phyloP scores from a whole-genome alignment of 2,888 invertebrate genomes.

The Beris morrisii region DNA sequence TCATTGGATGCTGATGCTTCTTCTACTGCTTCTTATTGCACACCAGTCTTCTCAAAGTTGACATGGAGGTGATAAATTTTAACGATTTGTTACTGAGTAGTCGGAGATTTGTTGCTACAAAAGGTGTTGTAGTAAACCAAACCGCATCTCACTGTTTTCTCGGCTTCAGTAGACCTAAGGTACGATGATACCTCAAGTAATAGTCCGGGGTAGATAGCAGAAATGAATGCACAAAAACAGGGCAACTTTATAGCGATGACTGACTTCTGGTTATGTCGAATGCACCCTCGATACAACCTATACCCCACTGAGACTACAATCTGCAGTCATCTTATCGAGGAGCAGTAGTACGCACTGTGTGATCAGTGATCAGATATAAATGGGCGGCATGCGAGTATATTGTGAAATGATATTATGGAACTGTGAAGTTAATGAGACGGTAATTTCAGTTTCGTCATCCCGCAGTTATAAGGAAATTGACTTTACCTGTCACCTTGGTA shows the following conservation, averaged over 20 bases:
- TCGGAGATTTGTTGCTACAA: constrained; percentile 29
- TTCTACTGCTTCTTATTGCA: neutral
- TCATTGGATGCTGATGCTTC: constrained; percentile 5
- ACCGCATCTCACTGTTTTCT: constrained; percentile 23
- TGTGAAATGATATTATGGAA: constrained; percentile 5
- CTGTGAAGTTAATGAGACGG: constrained; percentile 31
- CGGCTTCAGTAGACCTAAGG: too few relatives aligned
- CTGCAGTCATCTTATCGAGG: too few relatives aligned
- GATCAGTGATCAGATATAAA: too few relatives aligned
- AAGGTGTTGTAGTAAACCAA: constrained; percentile 19
- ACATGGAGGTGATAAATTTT: constrained; percentile 32
- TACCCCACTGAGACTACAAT: too few relatives aligned
- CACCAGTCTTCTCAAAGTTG: constrained; percentile 21
- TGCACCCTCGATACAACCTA: too few relatives aligned
- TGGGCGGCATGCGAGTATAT: too few relatives aligned
- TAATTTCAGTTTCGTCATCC: constrained; percentile 20
- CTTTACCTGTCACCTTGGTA: constrained; percentile 31
- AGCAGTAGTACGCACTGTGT: too few relatives aligned
- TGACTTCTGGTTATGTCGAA: too few relatives aligned
- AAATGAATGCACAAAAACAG: too few relatives aligned
- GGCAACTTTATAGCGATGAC: too few relatives aligned
- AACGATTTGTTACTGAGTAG: constrained; percentile 29
- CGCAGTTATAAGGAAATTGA: constrained; percentile 30
- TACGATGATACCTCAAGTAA: too few relatives aligned
- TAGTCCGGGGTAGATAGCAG: too few relatives aligned